Evolutionary conservation across 2,888 invertebrate genomes (phyloP), one percentile per base, ranked within the genome.

Genomic region (Incurvaria masculella): DNA sequence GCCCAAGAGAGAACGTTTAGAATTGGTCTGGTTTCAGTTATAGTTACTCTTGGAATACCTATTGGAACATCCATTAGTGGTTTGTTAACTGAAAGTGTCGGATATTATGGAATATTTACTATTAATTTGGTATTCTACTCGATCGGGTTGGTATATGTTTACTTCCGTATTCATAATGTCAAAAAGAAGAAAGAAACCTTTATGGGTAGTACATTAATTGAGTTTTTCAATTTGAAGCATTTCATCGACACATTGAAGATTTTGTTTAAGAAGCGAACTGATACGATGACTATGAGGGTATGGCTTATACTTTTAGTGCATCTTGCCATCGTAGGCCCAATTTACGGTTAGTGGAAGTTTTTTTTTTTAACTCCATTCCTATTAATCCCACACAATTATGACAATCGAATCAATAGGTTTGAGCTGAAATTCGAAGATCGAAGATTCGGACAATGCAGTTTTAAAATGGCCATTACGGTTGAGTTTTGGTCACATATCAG

Each of bases 1-100:
- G 49, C 80, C 19, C 81, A 84, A 56, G 74, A 81, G 53, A 71
- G 85, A 21, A 86, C 85, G 1, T 72, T 85, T 44, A 69, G 85
- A 57, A 72, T 85, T 42, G 86, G 85, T 14, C 59, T 84, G n/a
- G 73, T 84, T 14, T 80, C 78, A 46, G 67, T 81, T 4, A 75
- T 82, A 49, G 73, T 74, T 20, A 78, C 79, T 2, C 56, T 82
- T 19, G 75, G 76, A 19, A 57, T 80, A 26, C 80, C 81, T 16
- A 57, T 81, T 19, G 82, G 81, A 11, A 69, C 71, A 6, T 63
- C 76, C 18, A 61, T 82, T 27, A 81, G 81, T 61, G 82, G 82
- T n/a, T 61, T 80, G 42, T 59, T 81, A 46, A 75, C 75, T 27
- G 65, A 73, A 58, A 59, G 61, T 26, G 59, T 74, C 14, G 79